Evolutionary conservation across 2,113 vertebrate species (phyloP).

Genomic region (Peromyscus maniculatus): DNA sequence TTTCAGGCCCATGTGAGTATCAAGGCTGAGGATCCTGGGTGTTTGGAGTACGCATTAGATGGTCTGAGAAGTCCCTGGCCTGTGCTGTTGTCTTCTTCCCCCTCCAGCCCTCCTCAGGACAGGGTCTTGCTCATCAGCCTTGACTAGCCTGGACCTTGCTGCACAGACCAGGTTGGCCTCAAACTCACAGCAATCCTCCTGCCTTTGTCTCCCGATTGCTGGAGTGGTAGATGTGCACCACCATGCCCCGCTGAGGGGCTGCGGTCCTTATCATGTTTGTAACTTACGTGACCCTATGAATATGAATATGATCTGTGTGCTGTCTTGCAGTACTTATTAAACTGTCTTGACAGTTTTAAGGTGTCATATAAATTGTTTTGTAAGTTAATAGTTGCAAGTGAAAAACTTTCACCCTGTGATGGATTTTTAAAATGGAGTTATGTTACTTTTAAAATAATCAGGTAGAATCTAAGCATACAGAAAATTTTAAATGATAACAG

Average conservation of each 20-base stretch:
- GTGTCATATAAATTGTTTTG: background rate
- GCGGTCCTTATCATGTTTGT: background rate
- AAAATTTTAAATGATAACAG: background rate
- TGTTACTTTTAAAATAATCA: background rate
- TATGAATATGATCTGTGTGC: background rate
- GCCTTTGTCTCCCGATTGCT: no score
- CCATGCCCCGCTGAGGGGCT: background rate
- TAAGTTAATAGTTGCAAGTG: background rate
- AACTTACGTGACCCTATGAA: background rate
- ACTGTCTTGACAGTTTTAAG: background rate
- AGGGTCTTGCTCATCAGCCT: background rate
- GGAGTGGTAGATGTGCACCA: background rate
- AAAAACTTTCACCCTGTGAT: background rate
- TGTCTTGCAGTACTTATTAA: background rate
- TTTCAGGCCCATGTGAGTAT: background rate
- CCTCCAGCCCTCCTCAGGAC: background rate
- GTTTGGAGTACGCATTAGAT: background rate
- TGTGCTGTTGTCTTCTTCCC: background rate
- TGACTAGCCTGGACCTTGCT: background rate
- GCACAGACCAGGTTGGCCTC: background rate
- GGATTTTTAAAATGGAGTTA: background rate
- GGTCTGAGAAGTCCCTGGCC: background rate
- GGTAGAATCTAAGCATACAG: background rate
- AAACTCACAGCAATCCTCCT: background rate
- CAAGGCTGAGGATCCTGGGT: background rate